Evolutionary conservation across 2,797 vertebrate genomes (phyloP).

Genomic region (Tokudaia tokunoshimensis): DNA sequence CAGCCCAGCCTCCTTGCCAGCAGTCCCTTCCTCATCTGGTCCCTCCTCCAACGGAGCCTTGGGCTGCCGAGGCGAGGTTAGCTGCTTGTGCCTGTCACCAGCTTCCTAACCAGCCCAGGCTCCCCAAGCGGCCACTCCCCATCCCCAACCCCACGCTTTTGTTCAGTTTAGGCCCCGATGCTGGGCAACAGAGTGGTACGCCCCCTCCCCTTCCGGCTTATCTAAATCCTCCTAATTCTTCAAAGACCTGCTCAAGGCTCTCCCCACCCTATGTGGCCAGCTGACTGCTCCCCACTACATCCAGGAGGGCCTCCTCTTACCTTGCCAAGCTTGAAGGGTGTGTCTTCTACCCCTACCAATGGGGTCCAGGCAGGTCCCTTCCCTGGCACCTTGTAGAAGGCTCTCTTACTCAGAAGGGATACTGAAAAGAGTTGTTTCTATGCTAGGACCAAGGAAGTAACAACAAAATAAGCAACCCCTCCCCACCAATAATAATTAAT

Average conservation of each 20-base stretch:
- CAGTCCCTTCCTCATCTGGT: background rate
- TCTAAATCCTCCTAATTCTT: slow-evolving; percentile 84
- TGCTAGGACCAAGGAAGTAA: background rate
- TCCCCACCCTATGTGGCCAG: slow-evolving; percentile 18
- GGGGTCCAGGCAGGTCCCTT: background rate
- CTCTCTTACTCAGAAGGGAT: background rate
- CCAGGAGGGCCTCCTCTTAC: slow-evolving; percentile 18
- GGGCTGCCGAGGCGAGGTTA: background rate
- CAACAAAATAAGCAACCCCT: background rate
- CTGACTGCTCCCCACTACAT: slow-evolving; percentile 16
- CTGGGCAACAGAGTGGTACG: slow-evolving; percentile 80
- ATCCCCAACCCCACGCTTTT: slow-evolving; percentile 58
- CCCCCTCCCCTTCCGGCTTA: slow-evolving; percentile 83
- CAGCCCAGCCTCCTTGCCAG: background rate
- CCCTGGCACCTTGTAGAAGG: background rate
- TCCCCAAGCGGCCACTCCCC: slow-evolving; percentile 25
- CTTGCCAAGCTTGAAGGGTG: background rate
- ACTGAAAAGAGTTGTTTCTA: background rate
- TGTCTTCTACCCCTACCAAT: background rate
- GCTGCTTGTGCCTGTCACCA: background rate
- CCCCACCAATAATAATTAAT: background rate
- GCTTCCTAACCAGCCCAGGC: background rate
- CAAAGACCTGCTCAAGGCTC: slow-evolving; percentile 80
- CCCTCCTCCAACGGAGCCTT: background rate
- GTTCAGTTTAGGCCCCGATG: slow-evolving; percentile 74